Percentiles rank a stretch among this genome's conserved stretches.
These are phyloP conservation scores for Sciurus carolinensis DNA, from an alignment of 2,797 vertebrate species.

Conservation along the genomic window DNA sequence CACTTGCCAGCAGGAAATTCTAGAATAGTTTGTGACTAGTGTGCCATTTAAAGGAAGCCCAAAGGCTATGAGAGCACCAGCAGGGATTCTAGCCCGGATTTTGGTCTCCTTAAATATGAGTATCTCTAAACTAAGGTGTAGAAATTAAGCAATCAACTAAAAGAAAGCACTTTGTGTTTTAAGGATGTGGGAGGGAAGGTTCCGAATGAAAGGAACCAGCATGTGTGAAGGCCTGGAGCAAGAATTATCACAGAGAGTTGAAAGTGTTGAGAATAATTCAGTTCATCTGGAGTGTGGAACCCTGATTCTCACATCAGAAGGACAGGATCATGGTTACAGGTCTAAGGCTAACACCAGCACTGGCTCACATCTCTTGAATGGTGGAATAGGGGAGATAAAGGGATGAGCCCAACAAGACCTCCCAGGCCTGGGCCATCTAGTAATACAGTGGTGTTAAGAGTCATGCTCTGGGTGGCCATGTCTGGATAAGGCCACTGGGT, in stretches of 20 bases:
- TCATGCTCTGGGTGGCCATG: background rate
- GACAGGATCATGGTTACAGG: background rate
- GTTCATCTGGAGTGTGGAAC: background rate
- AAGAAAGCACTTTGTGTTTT: background rate
- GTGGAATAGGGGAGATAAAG: background rate
- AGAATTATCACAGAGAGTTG: background rate
- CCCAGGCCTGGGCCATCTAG: too few relatives aligned
- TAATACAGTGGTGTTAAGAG: background rate
- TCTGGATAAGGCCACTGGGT: background rate
- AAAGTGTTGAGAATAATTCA: background rate
- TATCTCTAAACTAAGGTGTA: background rate
- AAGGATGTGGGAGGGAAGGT: background rate
- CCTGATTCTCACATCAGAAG: background rate
- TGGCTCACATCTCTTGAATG: background rate
- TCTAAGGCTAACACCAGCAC: background rate
- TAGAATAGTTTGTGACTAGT: background rate
- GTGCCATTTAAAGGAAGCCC: rapidly evolving
- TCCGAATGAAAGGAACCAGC: background rate
- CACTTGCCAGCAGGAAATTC: rapidly evolving
- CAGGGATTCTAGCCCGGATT: background rate
- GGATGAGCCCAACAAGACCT: too few relatives aligned
- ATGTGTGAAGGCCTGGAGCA: background rate
- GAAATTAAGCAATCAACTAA: background rate
- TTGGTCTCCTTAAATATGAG: background rate
- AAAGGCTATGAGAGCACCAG: background rate